Evolutionary conservation across 2,888 invertebrate species (phyloP), one percentile per base, ranked within the genome.

Genomic region (Prenolepis imparis): DNA sequence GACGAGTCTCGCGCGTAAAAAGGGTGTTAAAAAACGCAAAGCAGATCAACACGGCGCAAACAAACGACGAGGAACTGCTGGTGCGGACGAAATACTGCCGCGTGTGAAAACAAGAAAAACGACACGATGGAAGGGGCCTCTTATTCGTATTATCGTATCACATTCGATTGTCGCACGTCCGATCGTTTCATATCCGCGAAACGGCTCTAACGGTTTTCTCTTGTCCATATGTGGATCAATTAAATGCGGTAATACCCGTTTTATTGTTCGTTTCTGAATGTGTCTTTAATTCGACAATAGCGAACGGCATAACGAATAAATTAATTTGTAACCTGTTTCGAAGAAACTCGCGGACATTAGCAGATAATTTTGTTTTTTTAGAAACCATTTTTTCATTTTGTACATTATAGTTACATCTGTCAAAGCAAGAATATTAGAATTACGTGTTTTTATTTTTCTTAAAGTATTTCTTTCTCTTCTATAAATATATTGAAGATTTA

Each of bases 71-170:
- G 61, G 11, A 41, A 41, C 12, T 18, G 77, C 64, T 41, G 63
- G 72, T 21, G 63, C 84, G 84, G 70, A 70, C 82, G 77, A 88
- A 89, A 84, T 85, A 75, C 63, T 18, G 57, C 83, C 78, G 82
- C 84, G 83, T 86, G 83, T 87, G 90, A 88, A 90, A 90, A 90
- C 88, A 90, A 88, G 89, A 89, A 89, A 90, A 90, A 83, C 72
- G 86, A 74, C 83, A 74, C 83, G 89, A 85, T 88, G 91, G 89
- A 90, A 90, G 89, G 88, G 72, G 24, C 55, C 91, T 78, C 83
- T 88, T 90, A 91, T 90, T 86, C 88, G 85, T 52, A 82, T 36
- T 63, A 67, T 83, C 86, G 87, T 87, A 83, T 86, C 83, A 89
- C 83, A 85, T 89, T 89, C 88, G 91, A 90, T 90, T 86, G 90